A percentile compares a stretch with the other conserved stretches of the same genome.
These are phyloP conservation scores for Sesamia inferens DNA, from an alignment of 2,888 invertebrate species.

Conservation along the genomic window DNA sequence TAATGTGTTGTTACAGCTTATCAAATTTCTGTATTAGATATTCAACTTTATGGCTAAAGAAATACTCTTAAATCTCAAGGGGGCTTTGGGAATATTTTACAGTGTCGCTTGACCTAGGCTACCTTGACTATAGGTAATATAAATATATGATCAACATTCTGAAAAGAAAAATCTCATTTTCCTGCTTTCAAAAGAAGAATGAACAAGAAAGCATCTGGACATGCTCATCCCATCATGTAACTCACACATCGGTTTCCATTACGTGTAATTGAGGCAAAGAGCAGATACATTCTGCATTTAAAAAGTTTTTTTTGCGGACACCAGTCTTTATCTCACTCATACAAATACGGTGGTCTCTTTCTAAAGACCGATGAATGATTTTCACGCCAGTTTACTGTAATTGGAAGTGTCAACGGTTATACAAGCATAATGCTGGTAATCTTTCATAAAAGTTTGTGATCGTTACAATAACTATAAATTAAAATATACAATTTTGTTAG, in stretches of 20 bases:
- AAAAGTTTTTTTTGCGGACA: too few species aligned
- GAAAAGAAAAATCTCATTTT: background rate
- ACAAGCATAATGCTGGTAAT: background rate
- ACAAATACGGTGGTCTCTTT: background rate
- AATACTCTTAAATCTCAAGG: too few species aligned
- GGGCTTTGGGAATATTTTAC: too few species aligned
- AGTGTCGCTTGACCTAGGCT: too few species aligned
- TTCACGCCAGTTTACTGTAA: background rate
- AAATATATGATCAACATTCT: background rate
- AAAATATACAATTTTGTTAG: slow-evolving; percentile 49
- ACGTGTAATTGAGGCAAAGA: background rate
- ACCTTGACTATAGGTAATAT: too few species aligned
- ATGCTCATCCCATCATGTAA: background rate
- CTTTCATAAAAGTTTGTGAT: too few species aligned
- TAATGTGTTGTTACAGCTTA: too few species aligned
- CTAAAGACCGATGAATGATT: background rate
- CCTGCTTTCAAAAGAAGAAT: background rate
- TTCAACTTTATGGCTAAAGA: too few species aligned
- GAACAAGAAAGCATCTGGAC: background rate
- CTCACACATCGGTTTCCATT: background rate
- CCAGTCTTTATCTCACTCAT: background rate
- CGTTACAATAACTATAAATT: background rate
- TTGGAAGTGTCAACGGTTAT: background rate
- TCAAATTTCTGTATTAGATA: too few species aligned
- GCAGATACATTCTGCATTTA: too few species aligned